Evolutionary conservation across 2,797 vertebrate genomes (phyloP).

Genomic region (Lateolabrax maculatus): DNA sequence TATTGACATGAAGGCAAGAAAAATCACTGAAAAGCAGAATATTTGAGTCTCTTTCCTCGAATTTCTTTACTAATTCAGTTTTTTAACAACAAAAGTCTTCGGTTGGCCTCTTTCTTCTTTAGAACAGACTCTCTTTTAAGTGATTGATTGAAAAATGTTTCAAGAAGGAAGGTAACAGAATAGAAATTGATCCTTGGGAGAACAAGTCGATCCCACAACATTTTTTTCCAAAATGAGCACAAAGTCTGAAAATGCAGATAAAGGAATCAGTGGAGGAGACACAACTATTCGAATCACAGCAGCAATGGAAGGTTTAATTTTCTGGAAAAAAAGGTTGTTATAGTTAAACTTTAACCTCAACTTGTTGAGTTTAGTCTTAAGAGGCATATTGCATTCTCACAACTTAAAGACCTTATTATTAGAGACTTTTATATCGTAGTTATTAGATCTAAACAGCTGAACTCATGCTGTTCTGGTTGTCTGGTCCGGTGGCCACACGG

Average conservation of each 20-base stretch:
- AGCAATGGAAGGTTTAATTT: no score
- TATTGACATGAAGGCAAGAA: neutral
- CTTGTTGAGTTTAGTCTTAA: no score
- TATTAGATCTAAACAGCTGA: neutral
- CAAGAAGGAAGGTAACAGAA: neutral
- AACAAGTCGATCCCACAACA: neutral
- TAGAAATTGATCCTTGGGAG: neutral
- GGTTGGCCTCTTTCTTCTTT: neutral
- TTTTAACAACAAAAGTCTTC: neutral
- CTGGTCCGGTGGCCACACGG: no score
- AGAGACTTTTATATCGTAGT: neutral
- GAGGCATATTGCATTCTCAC: neutral
- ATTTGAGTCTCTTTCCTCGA: no score
- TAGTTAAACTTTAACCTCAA: neutral
- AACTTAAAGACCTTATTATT: neutral
- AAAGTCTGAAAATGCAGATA: constrained; percentile 11
- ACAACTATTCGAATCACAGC: no score
- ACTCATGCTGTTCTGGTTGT: neutral
- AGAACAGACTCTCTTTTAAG: neutral
- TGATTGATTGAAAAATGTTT: neutral
- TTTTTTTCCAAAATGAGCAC: constrained; percentile 17
- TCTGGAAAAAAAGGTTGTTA: no score
- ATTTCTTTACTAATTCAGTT: neutral
- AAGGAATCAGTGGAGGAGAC: neutral
- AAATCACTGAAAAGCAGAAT: neutral